phyloP scores from a whole-genome alignment of 2,113 vertebrate genomes.

The Machaerirhynchus nigripectus region DNA sequence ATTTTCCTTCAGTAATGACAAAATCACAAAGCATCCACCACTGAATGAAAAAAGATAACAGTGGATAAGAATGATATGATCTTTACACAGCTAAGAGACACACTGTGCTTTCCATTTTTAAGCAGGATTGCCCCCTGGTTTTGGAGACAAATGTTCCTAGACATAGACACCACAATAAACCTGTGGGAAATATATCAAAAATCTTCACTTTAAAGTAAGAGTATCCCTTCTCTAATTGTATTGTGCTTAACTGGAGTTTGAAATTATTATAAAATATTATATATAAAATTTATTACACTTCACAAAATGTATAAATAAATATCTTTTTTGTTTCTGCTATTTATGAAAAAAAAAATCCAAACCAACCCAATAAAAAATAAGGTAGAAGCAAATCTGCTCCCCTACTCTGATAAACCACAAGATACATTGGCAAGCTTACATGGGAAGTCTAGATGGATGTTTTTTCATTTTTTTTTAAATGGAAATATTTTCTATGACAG shows the following conservation, averaged over 20 bases:
- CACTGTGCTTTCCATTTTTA: background rate
- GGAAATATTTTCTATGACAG: background rate
- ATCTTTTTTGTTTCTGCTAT: background rate
- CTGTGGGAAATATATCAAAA: background rate
- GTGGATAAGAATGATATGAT: background rate
- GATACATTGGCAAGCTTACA: accelerated
- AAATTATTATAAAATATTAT: background rate
- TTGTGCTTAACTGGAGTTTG: background rate
- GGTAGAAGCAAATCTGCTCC: background rate
- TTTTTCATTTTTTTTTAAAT: background rate
- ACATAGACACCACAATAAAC: background rate
- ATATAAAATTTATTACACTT: background rate
- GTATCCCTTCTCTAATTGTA: background rate
- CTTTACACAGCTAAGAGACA: background rate
- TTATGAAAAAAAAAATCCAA: background rate
- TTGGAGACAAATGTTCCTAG: background rate
- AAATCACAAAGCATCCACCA: background rate
- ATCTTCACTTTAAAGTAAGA: background rate
- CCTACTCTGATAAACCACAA: background rate
- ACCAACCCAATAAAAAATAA: background rate
- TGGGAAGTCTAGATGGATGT: background rate
- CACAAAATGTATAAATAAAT: background rate
- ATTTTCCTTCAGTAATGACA: background rate
- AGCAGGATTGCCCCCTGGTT: background rate
- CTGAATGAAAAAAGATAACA: background rate